phyloP scores from a whole-genome alignment of 1,140 invertebrate genomes.

The Octopus bimaculoides region DNA sequence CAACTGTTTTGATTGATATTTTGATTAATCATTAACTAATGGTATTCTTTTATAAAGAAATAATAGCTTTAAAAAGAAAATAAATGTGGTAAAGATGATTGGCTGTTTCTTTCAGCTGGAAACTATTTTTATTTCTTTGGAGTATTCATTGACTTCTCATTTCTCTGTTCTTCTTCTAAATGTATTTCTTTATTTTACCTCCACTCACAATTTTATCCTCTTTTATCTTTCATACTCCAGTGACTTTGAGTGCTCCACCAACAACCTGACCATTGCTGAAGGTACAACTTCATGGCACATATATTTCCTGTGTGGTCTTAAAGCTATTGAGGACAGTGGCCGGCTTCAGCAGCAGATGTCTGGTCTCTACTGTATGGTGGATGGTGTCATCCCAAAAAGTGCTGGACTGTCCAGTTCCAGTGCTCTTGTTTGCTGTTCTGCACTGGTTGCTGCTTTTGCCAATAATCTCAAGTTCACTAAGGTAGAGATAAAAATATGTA shows the following conservation, averaged over 20 bases:
- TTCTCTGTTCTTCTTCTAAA: too few species aligned
- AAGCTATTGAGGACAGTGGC: conserved; percentile 66
- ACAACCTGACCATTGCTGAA: conserved; percentile 54
- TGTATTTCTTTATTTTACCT: too few species aligned
- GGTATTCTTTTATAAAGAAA: too few species aligned
- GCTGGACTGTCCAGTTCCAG: conserved; percentile 96
- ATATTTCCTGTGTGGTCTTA: conserved; percentile 91
- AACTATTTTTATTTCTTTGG: too few species aligned
- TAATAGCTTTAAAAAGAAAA: too few species aligned
- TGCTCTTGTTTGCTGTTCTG: conserved; percentile 90
- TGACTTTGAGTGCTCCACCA: conserved; percentile 48
- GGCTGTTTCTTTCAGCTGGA: too few species aligned
- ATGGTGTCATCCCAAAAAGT: conserved; percentile 83
- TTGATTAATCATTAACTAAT: too few species aligned
- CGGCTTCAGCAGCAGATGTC: conserved; percentile 1
- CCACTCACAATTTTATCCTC: background rate
- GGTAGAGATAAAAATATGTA: conserved; percentile 30
- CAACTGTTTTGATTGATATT: too few species aligned
- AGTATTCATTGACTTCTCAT: too few species aligned
- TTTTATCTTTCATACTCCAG: conserved; percentile 31
- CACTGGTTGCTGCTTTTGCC: conserved; percentile 76
- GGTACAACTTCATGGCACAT: conserved; percentile 80
- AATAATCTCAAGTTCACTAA: conserved; percentile 58
- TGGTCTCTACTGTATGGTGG: conserved; percentile 75
- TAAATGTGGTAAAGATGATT: too few species aligned